Percentiles rank a stretch among this genome's conserved stretches.
phyloP scores from a whole-genome alignment of 2,888 invertebrate genomes.

The Galeruca laticollis region DNA sequence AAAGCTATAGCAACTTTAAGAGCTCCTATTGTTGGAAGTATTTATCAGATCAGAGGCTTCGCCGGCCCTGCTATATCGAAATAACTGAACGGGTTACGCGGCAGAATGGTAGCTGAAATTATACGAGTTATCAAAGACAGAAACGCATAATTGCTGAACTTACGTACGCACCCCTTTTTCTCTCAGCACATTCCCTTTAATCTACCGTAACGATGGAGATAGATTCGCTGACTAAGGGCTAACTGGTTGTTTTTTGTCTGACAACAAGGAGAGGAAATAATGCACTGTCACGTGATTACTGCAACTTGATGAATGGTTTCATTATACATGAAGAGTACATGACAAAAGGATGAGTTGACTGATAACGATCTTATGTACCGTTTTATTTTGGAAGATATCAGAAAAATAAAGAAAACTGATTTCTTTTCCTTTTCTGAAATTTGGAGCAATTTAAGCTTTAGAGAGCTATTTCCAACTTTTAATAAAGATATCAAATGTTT shows the following conservation, averaged over 20 bases:
- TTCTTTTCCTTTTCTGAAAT: too few relatives aligned
- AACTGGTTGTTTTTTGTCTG: constrained; percentile 23
- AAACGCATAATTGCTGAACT: constrained; percentile 52
- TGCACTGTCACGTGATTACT: constrained; percentile 26
- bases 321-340: constrained; percentile 11
- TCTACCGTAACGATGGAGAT: constrained; percentile 37
- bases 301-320: constrained; percentile 20
- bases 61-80: constrained; percentile 5
- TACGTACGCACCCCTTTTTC: constrained; percentile 44
- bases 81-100: constrained; percentile 31
- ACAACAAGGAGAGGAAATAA: constrained; percentile 15
- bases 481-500: too few relatives aligned
- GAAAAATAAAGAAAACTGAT: too few relatives aligned
- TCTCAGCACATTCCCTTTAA: constrained; percentile 28
- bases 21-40: neutral
- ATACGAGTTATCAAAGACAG: constrained; percentile 43
- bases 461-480: too few relatives aligned
- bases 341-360: constrained; percentile 12
- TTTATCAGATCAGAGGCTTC: neutral
- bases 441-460: too few relatives aligned
- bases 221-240: constrained; percentile 43
- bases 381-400: neutral
- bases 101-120: constrained; percentile 35
- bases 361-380: constrained; percentile 10
- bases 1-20: too few relatives aligned